Evolutionary conservation across 1,140 invertebrate species (phyloP), one percentile per base, ranked within the genome.

Genomic region (Caerostris extrusa): DNA sequence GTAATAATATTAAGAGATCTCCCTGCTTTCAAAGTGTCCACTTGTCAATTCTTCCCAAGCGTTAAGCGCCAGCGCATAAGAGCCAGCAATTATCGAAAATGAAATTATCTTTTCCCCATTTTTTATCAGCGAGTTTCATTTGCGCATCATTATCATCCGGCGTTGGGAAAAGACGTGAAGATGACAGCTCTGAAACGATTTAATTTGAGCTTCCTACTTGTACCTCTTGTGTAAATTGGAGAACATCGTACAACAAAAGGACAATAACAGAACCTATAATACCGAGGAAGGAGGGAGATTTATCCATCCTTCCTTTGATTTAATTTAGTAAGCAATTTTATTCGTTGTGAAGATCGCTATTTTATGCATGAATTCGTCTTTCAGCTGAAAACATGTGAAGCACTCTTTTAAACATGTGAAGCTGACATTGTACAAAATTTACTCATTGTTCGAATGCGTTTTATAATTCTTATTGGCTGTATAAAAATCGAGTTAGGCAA

Each of bases 11-110:
- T 10, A 71, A 64, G 19, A 34, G 50, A 50, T 34, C 69, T 71
- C 50, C 69, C 69, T 71, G 69, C 6, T n/a, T n/a, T 57, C 57
- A 55, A 85, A 55, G 57, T 55, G 7, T 57, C 82, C 82, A 34
- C 56, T 57, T 55, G 6, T 19, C 55, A 14, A 85, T 85, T 85
- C 53, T 58, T 57, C 55, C 3, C 55, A 0, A 57, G 57, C n/a
- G 12, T 67, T n/a, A 57, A 67, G 56, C 56, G 17, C 57, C 50
- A 57, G 55, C 7, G 17, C 82, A 64, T 64, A 88, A 64, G 60
- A 64, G 86, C 86, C 34, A 19, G 86, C 86, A 88, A 88, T 88
- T 88, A 88, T 88, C 64, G 86, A 88, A 34, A 88, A 88, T 88
- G 56, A 88, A 88, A 88, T 88, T 88, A 88, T 83, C 55, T 57